These are phyloP conservation scores for Mormyrus proboscirostris DNA, from an alignment of 2,797 vertebrate species.

Conservation along the genomic window DNA sequence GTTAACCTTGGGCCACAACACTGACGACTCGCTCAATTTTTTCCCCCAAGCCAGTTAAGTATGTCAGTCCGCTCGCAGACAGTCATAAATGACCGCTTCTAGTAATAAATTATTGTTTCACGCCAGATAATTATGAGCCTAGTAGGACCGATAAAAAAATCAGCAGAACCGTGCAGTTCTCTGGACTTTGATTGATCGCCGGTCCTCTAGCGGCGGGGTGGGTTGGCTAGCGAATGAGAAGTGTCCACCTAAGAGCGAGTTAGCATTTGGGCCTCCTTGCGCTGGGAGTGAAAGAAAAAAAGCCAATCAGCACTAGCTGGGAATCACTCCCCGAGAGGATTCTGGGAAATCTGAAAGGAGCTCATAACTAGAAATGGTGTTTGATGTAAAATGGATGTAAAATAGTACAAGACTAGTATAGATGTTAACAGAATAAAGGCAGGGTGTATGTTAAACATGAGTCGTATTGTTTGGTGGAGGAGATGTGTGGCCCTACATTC, in stretches of 20 bases:
- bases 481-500: too few species aligned
- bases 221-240: neutral
- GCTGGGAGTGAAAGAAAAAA: neutral
- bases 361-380: too few species aligned
- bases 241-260: neutral
- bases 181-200: neutral
- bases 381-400: neutral
- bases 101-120: constrained; percentile 2
- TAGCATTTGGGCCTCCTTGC: neutral
- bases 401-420: neutral
- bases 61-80: neutral
- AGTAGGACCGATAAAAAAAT: neutral
- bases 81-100: neutral
- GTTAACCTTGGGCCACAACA: neutral
- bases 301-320: neutral
- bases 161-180: constrained; percentile 4
- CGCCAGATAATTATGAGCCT: neutral
- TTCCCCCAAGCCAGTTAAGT: neutral
- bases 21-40: neutral
- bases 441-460: neutral
- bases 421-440: neutral
- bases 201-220: neutral
- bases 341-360: neutral
- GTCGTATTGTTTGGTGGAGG: neutral
- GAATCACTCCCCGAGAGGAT: neutral